Base-by-base conservation (phyloP, 1,140 invertebrate species). In the Bombus difficillimus region DNA sequence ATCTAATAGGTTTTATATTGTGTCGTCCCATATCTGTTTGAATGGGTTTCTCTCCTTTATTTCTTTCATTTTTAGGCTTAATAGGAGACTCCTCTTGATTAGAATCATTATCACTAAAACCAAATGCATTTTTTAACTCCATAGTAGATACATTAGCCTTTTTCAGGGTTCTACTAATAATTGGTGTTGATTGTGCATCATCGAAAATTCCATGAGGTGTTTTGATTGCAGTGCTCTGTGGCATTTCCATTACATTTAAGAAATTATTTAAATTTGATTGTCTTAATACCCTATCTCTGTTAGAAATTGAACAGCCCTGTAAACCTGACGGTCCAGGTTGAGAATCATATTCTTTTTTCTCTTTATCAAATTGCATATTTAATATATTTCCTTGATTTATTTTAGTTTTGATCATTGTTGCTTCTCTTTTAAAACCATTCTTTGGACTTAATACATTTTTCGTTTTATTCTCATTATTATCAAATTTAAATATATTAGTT, bases 181-280 rank as follows among this genome's bases (percentile, higher is more conserved):
- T 83, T 28, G 92, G 84, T 15, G 90, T 91, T 1, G 93, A 90
- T 81, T 88, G 39, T 15, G 64, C n/a, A 79, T 94, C 92, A 62
- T 88, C 87, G 39, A 94, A 94, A 69, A 94, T 92, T 43, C 93
- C 93, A 84, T 93, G 90, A 37, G 62, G 9, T 5, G 92, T 93
- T 66, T 18, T 87, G 43, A 93, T 92, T 39, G 74, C 68, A 6
- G 87, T 88, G 71, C 88, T 91, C 37, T 90, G 81, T 41, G 93
- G 93, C 82, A 90, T 87, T 62, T 93, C 89, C 32, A 79, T 87
- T 69, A 93, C 37, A 72, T 93, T 93, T 53, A 94, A 82, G 72
- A 93, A 94, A 47, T 82, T 86, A 86, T 94, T 89, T 3, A 94
- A 86, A 87, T 92, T 94, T 5, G 93, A 91, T 80, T 94, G 93